Base-by-base conservation (phyloP, 2,113 vertebrate species). In the Zosterops borbonicus region DNA sequence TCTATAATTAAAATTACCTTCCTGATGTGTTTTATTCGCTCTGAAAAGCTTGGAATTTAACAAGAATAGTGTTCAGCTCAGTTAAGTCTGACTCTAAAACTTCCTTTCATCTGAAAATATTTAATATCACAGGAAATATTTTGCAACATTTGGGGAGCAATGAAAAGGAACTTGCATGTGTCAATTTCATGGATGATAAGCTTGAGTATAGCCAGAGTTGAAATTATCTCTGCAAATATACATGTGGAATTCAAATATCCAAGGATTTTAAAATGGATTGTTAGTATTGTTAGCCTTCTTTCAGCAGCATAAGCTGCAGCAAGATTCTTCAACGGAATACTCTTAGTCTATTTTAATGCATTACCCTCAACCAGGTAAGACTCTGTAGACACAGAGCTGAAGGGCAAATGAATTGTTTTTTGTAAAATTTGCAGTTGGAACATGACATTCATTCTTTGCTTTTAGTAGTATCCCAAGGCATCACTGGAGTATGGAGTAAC, bases 1-100 rank as follows among this genome's bases (percentile, higher is more conserved):
- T 67, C 28, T 73, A 18, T 56, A 91, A 90, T 77, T 74, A 92
- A 90, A 93, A 92, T 63, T 79, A 50, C 46, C 46, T 87, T 92
- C 52, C 42, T 74, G 24, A 47, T 13, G 8, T 50, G 25, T 71
- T 95, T 60, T 9, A 50, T 46, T 89, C 58, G 62, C 55, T 95
- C 70, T 27, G 27, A 55, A 80, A 63, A 83, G 19, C 53, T 59
- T 56, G 39, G 47, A 83, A 93, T 88, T 83, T 50, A 74, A 28
- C 24, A 81, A 19, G 20, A 88, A 31, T n/a, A 68, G 22, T 12
- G 10, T 52, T 95, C 75, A 90, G 47, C 39, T 90, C 6, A 4
- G 27, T 67, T n/a, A 37, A 58, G 6, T 39, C 35, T 80, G 69
- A 33, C 33, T 92, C 67, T 31, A 44, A 88, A 92, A 11, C 13